phyloP scores from a whole-genome alignment of 2,888 invertebrate species.

The Nemurella pictetii region DNA sequence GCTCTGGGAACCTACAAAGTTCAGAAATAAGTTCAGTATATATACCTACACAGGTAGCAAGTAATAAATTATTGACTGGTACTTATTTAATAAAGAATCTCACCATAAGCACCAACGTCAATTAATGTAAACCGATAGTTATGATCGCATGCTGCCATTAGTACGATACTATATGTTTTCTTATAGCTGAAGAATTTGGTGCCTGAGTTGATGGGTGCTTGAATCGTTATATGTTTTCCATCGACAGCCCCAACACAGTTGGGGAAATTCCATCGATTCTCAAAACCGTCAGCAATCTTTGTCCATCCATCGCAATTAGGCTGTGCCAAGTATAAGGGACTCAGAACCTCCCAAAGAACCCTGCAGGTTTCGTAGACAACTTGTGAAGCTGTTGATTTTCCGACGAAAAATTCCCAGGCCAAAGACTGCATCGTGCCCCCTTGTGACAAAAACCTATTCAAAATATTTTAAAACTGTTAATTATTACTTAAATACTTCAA shows the following conservation, averaged over 20 bases:
- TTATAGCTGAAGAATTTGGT: conserved; percentile 49
- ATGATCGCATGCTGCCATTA: conserved; percentile 11
- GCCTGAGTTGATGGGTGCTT: conserved; percentile 46
- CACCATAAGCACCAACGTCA: conserved; percentile 32
- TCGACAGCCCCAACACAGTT: conserved; percentile 47
- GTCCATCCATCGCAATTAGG: not conserved
- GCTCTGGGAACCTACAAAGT: conserved; percentile 24
- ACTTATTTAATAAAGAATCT: not conserved
- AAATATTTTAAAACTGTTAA: not conserved
- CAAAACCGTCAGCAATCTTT: conserved; percentile 41
- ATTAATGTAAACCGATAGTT: conserved; percentile 28
- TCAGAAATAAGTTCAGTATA: not conserved
- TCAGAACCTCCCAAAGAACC: conserved; percentile 1
- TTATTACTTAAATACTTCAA: not conserved
- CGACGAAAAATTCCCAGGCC: conserved; percentile 5
- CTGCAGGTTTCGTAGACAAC: conserved; percentile 5
- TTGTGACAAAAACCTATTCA: not conserved
- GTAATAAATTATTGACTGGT: not conserved
- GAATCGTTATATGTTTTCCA: conserved; percentile 48
- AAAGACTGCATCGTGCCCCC: not conserved
- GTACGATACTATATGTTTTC: conserved; percentile 46
- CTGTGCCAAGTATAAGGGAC: not conserved
- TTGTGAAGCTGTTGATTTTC: not conserved
- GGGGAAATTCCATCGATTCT: conserved; percentile 48
- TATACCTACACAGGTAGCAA: not conserved